Conservation (phyloP, 1,140 invertebrate species). For the Leptopilina clavipes region DNA sequence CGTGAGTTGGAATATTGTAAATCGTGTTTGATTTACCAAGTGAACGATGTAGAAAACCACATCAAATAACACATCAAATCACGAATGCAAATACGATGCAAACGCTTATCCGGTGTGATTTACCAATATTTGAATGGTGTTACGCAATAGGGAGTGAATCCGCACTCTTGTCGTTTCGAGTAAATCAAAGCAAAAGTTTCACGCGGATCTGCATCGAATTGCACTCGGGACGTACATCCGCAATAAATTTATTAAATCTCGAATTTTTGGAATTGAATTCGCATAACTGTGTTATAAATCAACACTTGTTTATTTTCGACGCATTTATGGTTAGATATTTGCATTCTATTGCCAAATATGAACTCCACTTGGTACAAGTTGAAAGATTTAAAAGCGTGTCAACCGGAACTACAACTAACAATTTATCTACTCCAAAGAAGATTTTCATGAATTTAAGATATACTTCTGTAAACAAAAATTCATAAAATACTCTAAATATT, state of each 20-base stretch:
- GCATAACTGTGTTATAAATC: conserved; percentile 18
- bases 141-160: conserved; percentile 32
- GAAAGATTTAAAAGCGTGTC: neutral
- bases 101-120: conserved; percentile 32
- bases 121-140: conserved; percentile 31
- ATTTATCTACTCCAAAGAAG: neutral
- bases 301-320: conserved; percentile 18
- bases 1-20: neutral
- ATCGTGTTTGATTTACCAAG: neutral
- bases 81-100: conserved; percentile 19
- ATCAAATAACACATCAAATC: conserved; percentile 26
- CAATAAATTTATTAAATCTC: conserved; percentile 26
- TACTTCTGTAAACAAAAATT: neutral
- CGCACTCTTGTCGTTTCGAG: conserved; percentile 21
- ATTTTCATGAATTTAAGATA: neutral
- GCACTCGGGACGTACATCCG: neutral
- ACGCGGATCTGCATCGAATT: conserved; percentile 18
- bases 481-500: no score
- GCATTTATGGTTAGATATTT: conserved; percentile 23
- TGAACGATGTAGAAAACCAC: conserved; percentile 15
- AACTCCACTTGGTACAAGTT: neutral
- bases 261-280: conserved; percentile 25
- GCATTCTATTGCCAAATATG: conserved; percentile 7
- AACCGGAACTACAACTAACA: neutral
- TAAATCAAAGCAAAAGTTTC: conserved; percentile 33